phyloP scores from a whole-genome alignment of 2,797 vertebrate genomes.

The Coregonus ussuriensis region DNA sequence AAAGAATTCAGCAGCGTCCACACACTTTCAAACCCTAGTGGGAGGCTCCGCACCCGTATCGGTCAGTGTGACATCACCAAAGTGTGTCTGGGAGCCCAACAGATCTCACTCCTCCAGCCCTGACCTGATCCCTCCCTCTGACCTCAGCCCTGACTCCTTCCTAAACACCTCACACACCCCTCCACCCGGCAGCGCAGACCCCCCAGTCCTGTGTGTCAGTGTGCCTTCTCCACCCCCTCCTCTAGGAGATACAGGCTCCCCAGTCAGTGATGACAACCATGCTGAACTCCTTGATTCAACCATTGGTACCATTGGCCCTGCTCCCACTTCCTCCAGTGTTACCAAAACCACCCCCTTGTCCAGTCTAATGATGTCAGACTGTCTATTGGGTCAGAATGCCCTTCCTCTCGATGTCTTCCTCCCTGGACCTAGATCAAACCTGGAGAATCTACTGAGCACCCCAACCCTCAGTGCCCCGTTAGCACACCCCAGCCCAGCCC shows the following conservation, averaged over 20 bases:
- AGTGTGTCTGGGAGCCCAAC: constrained; percentile 52
- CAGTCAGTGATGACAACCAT: constrained; percentile 40
- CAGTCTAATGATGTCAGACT: constrained; percentile 44
- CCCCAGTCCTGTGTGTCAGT: constrained; percentile 65
- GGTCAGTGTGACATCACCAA: constrained; percentile 48
- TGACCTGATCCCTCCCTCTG: constrained; percentile 69
- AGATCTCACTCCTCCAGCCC: constrained; percentile 70
- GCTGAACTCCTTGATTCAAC: constrained; percentile 37
- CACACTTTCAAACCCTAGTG: constrained; percentile 49
- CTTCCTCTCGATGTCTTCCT: constrained; percentile 49
- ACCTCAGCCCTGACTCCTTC: constrained; percentile 74
- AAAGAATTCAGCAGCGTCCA: constrained; percentile 43
- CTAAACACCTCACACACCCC: constrained; percentile 63
- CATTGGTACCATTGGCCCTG: constrained; percentile 21
- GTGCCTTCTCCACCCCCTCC: constrained; percentile 46
- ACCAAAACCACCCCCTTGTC: constrained; percentile 52
- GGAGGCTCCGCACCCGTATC: constrained; percentile 32
- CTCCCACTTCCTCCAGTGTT: constrained; percentile 48
- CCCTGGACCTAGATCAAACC: constrained; percentile 56
- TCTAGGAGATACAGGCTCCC: constrained; percentile 36
- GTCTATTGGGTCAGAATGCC: constrained; percentile 50
- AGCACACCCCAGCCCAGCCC: constrained; percentile 40
- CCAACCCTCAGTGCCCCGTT: constrained; percentile 46
- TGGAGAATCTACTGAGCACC: constrained; percentile 64
- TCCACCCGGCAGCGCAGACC: constrained; percentile 55